These are phyloP conservation scores for Andrena cerasifolii DNA, from an alignment of 1,140 invertebrate genomes.

Conservation along the genomic window DNA sequence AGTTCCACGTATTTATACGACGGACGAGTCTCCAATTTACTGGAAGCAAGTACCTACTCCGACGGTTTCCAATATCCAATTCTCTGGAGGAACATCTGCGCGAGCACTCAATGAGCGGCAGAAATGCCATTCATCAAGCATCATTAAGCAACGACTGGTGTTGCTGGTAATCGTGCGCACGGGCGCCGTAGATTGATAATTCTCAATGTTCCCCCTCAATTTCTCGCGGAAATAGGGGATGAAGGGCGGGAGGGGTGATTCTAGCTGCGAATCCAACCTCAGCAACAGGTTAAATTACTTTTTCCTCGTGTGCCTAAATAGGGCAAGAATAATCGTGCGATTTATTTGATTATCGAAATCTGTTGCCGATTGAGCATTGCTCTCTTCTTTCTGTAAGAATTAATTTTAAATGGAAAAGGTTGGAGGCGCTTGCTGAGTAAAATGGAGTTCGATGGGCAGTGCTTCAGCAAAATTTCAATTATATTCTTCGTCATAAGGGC, in stretches of 20 bases:
- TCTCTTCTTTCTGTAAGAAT: too few species aligned
- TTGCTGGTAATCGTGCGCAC: constrained; percentile 8
- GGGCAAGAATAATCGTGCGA: too few species aligned
- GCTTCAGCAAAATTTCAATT: too few species aligned
- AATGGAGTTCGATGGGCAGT: too few species aligned
- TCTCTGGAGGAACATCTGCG: constrained; percentile 31
- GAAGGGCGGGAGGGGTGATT: not conserved
- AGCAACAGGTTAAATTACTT: constrained; percentile 41
- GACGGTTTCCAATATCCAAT: constrained; percentile 43
- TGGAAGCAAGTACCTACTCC: not conserved
- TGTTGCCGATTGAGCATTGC: too few species aligned
- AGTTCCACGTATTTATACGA: constrained; percentile 20
- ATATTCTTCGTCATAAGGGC: too few species aligned
- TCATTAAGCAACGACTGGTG: constrained; percentile 47
- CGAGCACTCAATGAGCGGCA: constrained; percentile 38
- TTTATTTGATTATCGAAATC: constrained; percentile 1
- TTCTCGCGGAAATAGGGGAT: constrained; percentile 2
- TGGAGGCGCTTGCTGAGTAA: too few species aligned
- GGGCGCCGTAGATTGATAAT: constrained; percentile 48
- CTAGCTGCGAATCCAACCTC: not conserved
- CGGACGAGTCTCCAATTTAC: not conserved
- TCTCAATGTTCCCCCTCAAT: constrained; percentile 7
- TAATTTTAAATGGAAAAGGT: too few species aligned
- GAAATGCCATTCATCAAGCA: constrained; percentile 43
- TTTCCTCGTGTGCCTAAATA: not conserved